phyloP scores from a whole-genome alignment of 2,888 invertebrate genomes.

The Catocala fraxini region DNA sequence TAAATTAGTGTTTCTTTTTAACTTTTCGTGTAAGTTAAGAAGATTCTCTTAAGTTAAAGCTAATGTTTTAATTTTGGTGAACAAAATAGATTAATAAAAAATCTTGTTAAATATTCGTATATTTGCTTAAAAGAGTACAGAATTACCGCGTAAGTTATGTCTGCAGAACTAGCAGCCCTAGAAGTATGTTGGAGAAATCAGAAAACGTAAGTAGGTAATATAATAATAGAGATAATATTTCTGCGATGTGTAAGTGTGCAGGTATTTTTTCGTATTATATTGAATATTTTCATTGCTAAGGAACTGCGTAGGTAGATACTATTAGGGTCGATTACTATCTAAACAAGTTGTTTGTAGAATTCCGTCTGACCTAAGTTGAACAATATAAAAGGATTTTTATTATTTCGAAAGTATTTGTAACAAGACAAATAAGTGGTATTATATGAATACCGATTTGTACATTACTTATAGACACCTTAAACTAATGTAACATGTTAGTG shows the following conservation, averaged over 20 bases:
- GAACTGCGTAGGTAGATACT: constrained; percentile 31
- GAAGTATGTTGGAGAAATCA: constrained; percentile 7
- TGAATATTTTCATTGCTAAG: constrained; percentile 29
- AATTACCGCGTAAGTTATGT: too few relatives aligned
- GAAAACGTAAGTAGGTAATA: not conserved
- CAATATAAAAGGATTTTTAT: constrained; percentile 15
- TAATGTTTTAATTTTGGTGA: too few relatives aligned
- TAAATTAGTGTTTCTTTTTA: too few relatives aligned
- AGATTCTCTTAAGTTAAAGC: too few relatives aligned
- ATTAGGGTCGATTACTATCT: constrained; percentile 32
- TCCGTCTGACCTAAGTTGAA: constrained; percentile 14
- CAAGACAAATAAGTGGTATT: not conserved
- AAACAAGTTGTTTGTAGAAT: constrained; percentile 32
- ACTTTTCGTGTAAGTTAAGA: too few relatives aligned
- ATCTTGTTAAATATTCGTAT: too few relatives aligned
- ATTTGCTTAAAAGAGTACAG: too few relatives aligned
- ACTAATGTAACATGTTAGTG: too few relatives aligned
- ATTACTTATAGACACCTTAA: too few relatives aligned
- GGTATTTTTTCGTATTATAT: constrained; percentile 11
- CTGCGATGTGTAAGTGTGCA: not conserved
- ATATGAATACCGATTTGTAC: too few relatives aligned
- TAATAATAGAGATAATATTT: constrained; percentile 1
- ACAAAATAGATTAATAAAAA: too few relatives aligned
- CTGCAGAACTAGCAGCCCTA: not conserved
- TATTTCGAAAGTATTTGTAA: constrained; percentile 18